Evolutionary conservation across 2,888 invertebrate genomes (phyloP), one percentile per base, ranked within the genome.

Genomic region (Coleophora flavipennella): DNA sequence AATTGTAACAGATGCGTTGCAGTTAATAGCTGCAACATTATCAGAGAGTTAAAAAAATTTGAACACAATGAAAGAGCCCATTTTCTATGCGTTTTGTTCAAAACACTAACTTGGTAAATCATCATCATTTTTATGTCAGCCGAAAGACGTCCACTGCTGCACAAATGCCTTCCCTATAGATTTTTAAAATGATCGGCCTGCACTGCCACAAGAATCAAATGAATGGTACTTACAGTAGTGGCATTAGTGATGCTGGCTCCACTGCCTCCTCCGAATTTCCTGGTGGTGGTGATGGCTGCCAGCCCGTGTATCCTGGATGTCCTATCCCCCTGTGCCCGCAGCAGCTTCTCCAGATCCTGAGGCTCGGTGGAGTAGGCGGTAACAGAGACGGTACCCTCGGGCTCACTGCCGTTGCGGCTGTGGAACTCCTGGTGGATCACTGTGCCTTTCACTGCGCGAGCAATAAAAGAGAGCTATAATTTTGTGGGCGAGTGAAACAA

Each of bases 331-430:
- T 80, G 78, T 3, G 54, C 48, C 35, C 66, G 66, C 47, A 85
- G 66, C 38, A 84, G 68, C 26, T 59, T 60, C 58, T 79, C 73
- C 57, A 88, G 61, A 57, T 88, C 87, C 51, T 75, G 86, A 0
- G 91, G 90, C 65, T 89, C 86, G 46, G 86, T 87, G 36, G 91
- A 90, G 71, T 91, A 92, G 48, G 90, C 88, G 8, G 91, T 90
- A 46, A 91, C 88, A 44, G 90, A 90, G 31, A 92, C 87, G 41
- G 89, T 86, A 35, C 91, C 91, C 36, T 87, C 86, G 1, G 92
- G 91, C 59, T 88, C 89, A 33, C 88, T 79, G 29, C 91, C 91
- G 73, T 90, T 90, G 60, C 89, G 88, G 13, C 90, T 88, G 68
- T 89, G 90, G 66, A 85, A 90, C 67, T 90, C 88, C 70, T 90